phyloP scores from a whole-genome alignment of 2,113 vertebrate species.

The Apistogramma diplotaenia region DNA sequence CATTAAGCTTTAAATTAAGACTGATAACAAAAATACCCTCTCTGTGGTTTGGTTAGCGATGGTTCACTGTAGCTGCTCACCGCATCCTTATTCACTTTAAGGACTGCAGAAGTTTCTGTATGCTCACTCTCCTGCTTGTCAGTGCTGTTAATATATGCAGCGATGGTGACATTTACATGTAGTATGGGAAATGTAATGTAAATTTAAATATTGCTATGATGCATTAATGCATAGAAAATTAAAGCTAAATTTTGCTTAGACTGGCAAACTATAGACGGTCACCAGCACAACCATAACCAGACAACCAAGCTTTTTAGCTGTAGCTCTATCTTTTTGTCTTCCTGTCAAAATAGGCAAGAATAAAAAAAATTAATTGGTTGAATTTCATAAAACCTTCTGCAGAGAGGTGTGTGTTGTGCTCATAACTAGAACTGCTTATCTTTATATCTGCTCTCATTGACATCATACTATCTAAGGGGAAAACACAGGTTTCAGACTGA shows the following conservation, averaged over 20 bases:
- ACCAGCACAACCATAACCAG: background rate
- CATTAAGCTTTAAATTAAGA: background rate
- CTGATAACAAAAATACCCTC: background rate
- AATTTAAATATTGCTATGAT: background rate
- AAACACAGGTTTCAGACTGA: no score
- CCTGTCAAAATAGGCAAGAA: background rate
- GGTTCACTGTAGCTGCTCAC: background rate
- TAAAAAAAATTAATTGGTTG: background rate
- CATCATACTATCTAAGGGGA: no score
- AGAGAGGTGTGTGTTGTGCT: background rate
- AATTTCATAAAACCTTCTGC: background rate
- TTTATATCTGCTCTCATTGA: background rate
- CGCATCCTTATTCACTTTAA: background rate
- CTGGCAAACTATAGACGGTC: background rate
- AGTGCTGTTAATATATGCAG: background rate
- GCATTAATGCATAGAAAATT: background rate
- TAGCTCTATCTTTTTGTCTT: background rate
- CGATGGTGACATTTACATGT: background rate
- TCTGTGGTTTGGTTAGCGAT: background rate
- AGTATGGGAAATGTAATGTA: background rate
- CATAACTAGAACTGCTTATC: background rate
- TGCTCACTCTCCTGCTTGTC: background rate
- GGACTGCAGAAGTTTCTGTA: background rate
- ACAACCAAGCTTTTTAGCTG: fast-evolving
- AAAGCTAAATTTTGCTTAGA: background rate